Evolutionary conservation across 2,113 vertebrate genomes (phyloP).

Genomic region (Rhabdomys dilectus): DNA sequence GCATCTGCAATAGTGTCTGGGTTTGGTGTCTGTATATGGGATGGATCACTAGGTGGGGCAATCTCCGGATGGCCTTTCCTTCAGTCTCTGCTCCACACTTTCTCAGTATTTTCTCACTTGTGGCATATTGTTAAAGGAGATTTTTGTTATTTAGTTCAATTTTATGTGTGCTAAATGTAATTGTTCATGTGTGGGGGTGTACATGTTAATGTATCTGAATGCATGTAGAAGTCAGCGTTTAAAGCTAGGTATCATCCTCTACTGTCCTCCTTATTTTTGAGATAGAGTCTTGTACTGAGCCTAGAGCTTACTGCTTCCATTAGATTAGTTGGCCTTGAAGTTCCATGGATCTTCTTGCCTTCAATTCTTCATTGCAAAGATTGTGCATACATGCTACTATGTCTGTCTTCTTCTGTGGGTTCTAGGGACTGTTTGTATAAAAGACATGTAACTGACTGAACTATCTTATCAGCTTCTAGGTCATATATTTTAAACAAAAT

Average conservation of each 20-base stretch:
- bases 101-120: no score
- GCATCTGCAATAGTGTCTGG: no score
- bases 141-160: not conserved
- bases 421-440: not conserved
- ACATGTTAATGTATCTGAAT: not conserved
- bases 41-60: no score
- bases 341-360: not conserved
- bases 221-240: not conserved
- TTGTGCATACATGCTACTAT: not conserved
- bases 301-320: not conserved
- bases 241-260: not conserved
- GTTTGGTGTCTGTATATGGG: no score
- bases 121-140: no score
- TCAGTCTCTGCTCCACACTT: no score
- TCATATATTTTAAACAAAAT: not conserved
- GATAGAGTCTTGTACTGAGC: not conserved
- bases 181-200: not conserved
- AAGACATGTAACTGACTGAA: not conserved
- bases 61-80: no score
- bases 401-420: not conserved
- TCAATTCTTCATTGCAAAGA: not conserved
- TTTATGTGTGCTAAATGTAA: not conserved
- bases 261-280: not conserved
- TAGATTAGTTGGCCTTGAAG: not conserved
- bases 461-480: not conserved